phyloP scores from a whole-genome alignment of 2,888 invertebrate species.

The Macrophya annulata region DNA sequence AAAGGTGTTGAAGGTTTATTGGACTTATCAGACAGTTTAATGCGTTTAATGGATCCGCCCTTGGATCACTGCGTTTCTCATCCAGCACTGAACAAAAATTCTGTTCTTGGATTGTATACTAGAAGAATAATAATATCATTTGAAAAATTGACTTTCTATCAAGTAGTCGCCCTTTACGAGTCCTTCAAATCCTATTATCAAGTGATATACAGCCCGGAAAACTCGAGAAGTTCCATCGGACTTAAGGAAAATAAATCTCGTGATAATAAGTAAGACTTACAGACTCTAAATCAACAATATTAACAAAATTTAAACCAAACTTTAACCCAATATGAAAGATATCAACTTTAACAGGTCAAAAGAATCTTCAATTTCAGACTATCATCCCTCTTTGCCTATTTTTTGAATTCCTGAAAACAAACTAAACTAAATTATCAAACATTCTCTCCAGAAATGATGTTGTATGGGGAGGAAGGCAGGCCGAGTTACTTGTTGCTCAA shows the following conservation, averaged over 20 bases:
- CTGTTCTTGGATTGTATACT: conserved; percentile 88
- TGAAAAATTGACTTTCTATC: conserved; percentile 92
- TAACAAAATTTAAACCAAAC: not conserved
- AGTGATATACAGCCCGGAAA: not conserved
- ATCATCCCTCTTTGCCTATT: not conserved
- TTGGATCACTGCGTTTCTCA: conserved; percentile 71
- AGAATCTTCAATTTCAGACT: not conserved
- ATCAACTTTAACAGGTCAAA: not conserved
- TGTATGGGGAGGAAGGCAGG: conserved; percentile 93
- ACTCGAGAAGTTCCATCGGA: not conserved
- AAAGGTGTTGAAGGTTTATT: conserved; percentile 82
- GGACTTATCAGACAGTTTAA: conserved; percentile 85
- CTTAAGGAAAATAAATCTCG: not conserved
- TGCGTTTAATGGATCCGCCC: conserved; percentile 83
- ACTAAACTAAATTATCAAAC: not conserved
- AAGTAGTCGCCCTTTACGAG: conserved; percentile 88
- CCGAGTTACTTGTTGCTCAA: conserved; percentile 93
- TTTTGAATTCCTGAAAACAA: not conserved
- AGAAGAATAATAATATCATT: conserved; percentile 90
- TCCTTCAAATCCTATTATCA: conserved; percentile 81
- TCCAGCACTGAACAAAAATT: conserved; percentile 73
- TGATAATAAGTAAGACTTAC: conserved; percentile 2
- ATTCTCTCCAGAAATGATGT: conserved; percentile 80
- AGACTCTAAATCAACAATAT: not conserved
- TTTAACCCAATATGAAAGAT: not conserved